Evolutionary conservation across 30 jellyfish, hydroid and myxozoan genomes (phyloP), one percentile per base, ranked within the genome.

Genomic region (Aurelia sp.): DNA sequence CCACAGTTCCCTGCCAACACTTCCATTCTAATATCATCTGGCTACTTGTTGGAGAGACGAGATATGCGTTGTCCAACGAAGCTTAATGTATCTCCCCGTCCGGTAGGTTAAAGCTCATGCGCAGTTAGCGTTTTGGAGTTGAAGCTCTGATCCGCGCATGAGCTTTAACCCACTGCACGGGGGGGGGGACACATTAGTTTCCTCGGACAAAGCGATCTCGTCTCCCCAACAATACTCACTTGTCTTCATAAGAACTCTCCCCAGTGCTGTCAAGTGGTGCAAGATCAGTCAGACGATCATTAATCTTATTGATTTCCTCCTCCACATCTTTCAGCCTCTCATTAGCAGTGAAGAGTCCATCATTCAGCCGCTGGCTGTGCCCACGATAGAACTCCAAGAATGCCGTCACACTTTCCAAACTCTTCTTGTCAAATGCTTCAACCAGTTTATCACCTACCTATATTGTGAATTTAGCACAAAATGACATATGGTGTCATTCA

Each of bases 391-490:
- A 67, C 12, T 75, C 76, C 55, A 93, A 81, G 61, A 93, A 93
- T 22, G 91, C 20, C 15, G 96, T 77, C 58, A 93, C 76, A 79
- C 86, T 78, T 37, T 93, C 96, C 60, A 93, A 44, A 58, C 90
- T 89, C 73, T 88, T 88, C 75, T 85, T 89, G 57, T 89, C 98
- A 47, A 93, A 74, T 31, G 93, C 61, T 15, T 93, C 98, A 2
- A 69, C 85, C 31, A 93, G 97, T 64, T 88, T 88, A 44, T 93
- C 98, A 33, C 71, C 76, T 47, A 62, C 74, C 93, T 89, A 71
- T 79, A 71, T 79, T 41, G 48, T 15, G 27, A 19, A 66, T 21
- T 12, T 8, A 7, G 55, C 13, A 44, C 8, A 40, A 40, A 44
- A 9, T 44, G 55, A 44, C 16, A 44, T 7, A 7, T 6, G 10